Evolutionary conservation across 2,888 invertebrate genomes (phyloP), one percentile per base, ranked within the genome.

Genomic region (Lasioglossum oenotherae): DNA sequence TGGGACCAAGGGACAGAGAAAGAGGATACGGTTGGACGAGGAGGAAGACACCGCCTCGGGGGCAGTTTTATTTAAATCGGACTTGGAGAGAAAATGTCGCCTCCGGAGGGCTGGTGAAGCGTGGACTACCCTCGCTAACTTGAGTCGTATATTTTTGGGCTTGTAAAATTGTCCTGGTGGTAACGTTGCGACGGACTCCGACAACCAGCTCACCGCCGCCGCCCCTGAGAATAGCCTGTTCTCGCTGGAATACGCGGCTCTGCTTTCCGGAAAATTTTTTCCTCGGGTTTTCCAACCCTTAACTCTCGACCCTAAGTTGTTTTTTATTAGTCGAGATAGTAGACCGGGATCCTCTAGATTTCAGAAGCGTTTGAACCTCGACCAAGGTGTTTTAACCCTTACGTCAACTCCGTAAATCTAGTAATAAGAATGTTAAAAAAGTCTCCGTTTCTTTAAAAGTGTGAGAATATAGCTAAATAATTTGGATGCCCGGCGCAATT

Each of bases 21-120:
- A 49, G 53, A 71, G 80, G 64, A 75, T 35, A 41, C 71, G 80
- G 74, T 12, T 35, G 57, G 23, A 72, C 72, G 81, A 64, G 53
- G 67, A 75, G 74, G 80, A 81, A 73, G 85, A 83, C 78, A 81
- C 60, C 76, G 82, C 88, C 88, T 83, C 80, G 87, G 85, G 88
- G 87, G 85, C 80, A 88, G 89, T 89, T 89, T 89, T 89, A 89
- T 89, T 88, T 89, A 89, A 89, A 89, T 89, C 89, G 88, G 87
- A 81, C 87, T 81, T 31, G 74, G 71, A 49, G 79, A 83, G 83
- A 83, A 87, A 87, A 87, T 83, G 81, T 80, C 78, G 80, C 75
- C 88, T 78, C 83, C 31, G 76, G 80, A 76, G 84, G 78, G 60
- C 46, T 69, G 86, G 75, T 74, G 76, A 76, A 80, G 53, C 69